Evolutionary conservation across 2,113 vertebrate genomes (phyloP), one percentile per base, ranked within the genome.

Genomic region (Uropsilus gracilis): DNA sequence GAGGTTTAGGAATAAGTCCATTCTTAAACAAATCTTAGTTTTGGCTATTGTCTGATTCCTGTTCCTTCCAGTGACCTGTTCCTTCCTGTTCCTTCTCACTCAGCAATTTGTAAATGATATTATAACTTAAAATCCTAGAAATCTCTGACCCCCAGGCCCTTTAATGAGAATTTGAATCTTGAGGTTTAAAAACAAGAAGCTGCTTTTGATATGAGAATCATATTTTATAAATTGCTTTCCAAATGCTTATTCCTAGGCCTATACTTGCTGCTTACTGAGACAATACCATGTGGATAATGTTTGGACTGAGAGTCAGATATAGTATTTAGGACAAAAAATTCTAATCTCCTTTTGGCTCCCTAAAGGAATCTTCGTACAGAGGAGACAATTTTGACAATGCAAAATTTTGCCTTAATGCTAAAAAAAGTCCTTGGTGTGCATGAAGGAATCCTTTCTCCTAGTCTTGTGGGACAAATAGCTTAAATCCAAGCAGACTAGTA

Each of bases 391-490:
- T 61, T 37, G 55, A 6, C 12, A 34, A 82, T 9, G 30, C 1
- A 76, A 55, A n/a, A 78, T 76, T 86, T 90, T 76, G 64, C 57
- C 30, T 72, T 89, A 76, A 80, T n/a, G n/a, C n/a, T n/a, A n/a
- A n/a, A n/a, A n/a, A 50, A 73, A 69, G 34, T 22, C 50, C 50
- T 20, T 53, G 17, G 24, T 7, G 8, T 76, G 5, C n/a, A 7
- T 61, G n/a, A 76, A 78, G 59, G 22, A 86, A 30, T 89, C 30
- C 5, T 72, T 86, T 95, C 72, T 68, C 5, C 24, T 88, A 76
- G 88, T 8, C 2, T 32, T 22, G 5, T 44, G 20, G 28, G n/a
- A 37, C 61, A 48, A 57, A 69, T 32, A 76, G 5, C 83, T 84
- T 75, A 39, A 76, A 69, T 17, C 26, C 66, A 91, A 91, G 61